These are phyloP conservation scores for Psephotus haematonotus DNA, from an alignment of 2,113 vertebrate genomes.

Conservation along the genomic window DNA sequence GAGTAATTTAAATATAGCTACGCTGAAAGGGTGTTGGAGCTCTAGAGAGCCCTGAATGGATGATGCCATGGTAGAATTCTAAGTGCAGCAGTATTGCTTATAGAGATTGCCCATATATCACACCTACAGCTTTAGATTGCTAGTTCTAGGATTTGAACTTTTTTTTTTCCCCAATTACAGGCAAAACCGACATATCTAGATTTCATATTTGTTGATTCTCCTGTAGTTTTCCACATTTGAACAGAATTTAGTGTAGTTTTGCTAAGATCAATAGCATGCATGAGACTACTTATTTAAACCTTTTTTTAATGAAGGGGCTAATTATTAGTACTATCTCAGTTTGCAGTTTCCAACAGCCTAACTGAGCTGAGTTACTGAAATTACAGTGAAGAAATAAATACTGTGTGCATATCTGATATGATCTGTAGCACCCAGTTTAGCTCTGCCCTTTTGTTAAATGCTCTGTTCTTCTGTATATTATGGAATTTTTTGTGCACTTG, in stretches of 20 bases:
- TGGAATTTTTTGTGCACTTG: not conserved
- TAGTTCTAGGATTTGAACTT: not conserved
- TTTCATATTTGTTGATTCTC: not conserved
- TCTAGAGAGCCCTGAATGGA: not conserved
- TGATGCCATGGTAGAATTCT: not conserved
- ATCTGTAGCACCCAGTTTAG: not conserved
- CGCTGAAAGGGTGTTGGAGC: not conserved
- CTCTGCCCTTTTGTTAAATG: not conserved
- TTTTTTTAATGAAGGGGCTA: not conserved
- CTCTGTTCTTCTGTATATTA: not conserved
- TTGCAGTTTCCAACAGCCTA: not conserved
- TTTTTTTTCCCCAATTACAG: not conserved
- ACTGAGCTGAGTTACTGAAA: not conserved
- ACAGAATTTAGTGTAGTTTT: not conserved
- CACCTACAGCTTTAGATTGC: not conserved
- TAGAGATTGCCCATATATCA: not conserved
- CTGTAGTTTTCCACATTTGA: not conserved
- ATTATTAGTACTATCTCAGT: not conserved
- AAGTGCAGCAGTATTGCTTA: not conserved
- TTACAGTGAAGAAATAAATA: not conserved
- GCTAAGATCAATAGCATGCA: not conserved
- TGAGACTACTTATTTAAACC: not conserved
- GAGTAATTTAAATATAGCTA: not conserved
- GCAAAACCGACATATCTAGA: not conserved
- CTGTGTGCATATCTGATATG: not conserved